Evolutionary conservation across 2,888 invertebrate species (phyloP), one percentile per base, ranked within the genome.

Genomic region (Prenolepis imparis): DNA sequence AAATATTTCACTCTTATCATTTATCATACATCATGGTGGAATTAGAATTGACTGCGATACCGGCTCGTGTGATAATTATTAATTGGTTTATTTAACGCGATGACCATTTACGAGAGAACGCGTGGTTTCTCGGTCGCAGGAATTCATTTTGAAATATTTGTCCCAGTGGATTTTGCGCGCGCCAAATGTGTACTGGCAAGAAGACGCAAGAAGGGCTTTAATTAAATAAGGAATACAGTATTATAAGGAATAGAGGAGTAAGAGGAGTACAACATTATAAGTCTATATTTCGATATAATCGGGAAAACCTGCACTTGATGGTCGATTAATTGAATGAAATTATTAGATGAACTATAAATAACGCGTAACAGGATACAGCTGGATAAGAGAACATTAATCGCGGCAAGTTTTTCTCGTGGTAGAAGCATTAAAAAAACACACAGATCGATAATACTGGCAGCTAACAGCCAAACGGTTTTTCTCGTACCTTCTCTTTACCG

Each of bases 21-120:
- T 18, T 12, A 18, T 41, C 66, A 21, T 21, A 15, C 21, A 32
- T 18, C 21, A 21, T 41, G 5, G 12, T 66, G 61, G 28, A 63
- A 81, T 44, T 8, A 55, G 48, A 64, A 72, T 64, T 48, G 55
- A 57, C n/a, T 44, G 6, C 24, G 21, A 36, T 74, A 72, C 41
- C 48, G 48, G 48, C 55, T 78, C 36, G 66, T 66, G 87, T 82
- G 88, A 89, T 90, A 90, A 92, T 91, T 90, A 90, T 91, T 91
- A 90, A 91, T 90, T 89, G 86, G 87, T 91, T 92, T 90, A 90
- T 90, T 89, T 87, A 90, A 82, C 84, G 78, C 57, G 73, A 57
- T 39, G 57, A 67, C 41, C 18, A 52, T 63, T 55, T 80, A 28
- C 41, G 84, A 66, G 84, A 70, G 21, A 66, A 63, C 59, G 77